Conservation (phyloP, 2,888 invertebrate species). For the Pristionchus entomophagus region DNA sequence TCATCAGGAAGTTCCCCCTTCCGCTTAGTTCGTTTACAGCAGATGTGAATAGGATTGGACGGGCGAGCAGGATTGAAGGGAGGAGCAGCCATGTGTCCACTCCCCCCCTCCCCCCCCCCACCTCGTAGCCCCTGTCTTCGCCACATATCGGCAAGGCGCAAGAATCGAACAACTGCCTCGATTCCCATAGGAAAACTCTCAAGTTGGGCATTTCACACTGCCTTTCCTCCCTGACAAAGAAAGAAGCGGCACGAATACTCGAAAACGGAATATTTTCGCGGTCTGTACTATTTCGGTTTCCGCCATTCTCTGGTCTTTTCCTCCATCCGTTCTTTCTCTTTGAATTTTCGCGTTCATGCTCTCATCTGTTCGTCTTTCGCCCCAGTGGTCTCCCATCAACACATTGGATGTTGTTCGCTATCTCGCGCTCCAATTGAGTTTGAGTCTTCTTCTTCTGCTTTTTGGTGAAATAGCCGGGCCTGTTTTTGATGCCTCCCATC, state of each 20-base stretch:
- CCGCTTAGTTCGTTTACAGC: conserved; percentile 40
- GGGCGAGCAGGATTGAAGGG: background rate
- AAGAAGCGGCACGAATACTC: no score
- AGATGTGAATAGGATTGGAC: background rate
- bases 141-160: background rate
- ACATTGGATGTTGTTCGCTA: background rate
- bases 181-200: background rate
- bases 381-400: background rate
- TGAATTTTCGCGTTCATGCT: background rate
- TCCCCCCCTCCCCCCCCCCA: no score
- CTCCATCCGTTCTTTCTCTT: conserved; percentile 1
- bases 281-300: no score
- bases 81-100: no score
- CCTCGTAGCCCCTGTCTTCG: background rate
- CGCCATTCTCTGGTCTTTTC: no score
- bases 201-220: conserved; percentile 7
- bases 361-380: background rate
- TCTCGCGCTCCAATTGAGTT: background rate
- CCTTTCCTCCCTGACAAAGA: no score
- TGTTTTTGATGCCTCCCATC: background rate
- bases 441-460: background rate
- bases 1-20: conserved; percentile 19
- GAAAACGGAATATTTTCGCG: no score
- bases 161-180: background rate
- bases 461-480: background rate